Conservation (phyloP, 2,888 invertebrate genomes). For the Eupithecia centaureata region DNA sequence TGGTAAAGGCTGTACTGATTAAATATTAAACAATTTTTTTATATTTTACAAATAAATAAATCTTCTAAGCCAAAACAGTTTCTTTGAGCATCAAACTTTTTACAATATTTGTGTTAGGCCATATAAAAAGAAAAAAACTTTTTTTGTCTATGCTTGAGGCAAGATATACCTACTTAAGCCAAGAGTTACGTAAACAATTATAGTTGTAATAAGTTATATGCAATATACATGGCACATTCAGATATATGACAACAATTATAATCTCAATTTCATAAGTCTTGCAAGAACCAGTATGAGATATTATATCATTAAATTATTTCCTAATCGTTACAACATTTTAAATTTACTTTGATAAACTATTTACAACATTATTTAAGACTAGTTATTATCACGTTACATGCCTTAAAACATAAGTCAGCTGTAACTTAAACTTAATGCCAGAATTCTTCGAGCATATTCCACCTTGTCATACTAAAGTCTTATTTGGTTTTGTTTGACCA, state of each 20-base stretch:
- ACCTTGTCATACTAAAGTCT: background rate
- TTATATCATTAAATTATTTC: constrained; percentile 50
- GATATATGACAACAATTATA: constrained; percentile 38
- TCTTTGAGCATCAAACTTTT: constrained; percentile 23
- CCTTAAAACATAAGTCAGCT: constrained; percentile 45
- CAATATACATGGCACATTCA: constrained; percentile 73
- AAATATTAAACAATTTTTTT: background rate
- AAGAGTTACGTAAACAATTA: background rate
- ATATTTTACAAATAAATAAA: constrained; percentile 42
- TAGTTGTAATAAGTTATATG: constrained; percentile 40
- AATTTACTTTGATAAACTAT: constrained; percentile 68
- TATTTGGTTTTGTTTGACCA: background rate
- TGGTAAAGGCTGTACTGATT: background rate
- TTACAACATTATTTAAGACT: constrained; percentile 72
- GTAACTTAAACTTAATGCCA: constrained; percentile 32
- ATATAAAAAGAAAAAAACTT: background rate
- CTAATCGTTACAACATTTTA: constrained; percentile 59
- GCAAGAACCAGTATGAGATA: constrained; percentile 54
- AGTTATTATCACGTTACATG: constrained; percentile 84
- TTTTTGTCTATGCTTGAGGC: background rate
- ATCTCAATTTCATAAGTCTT: constrained; percentile 55
- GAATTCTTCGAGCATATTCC: background rate
- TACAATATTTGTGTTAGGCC: constrained; percentile 2
- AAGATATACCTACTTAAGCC: background rate
- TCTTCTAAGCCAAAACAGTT: constrained; percentile 24